A percentile compares a stretch with the other conserved stretches of the same genome.
Evolutionary conservation across 2,888 invertebrate genomes (phyloP).

Genomic region (Aporophyla lueneburgensis): DNA sequence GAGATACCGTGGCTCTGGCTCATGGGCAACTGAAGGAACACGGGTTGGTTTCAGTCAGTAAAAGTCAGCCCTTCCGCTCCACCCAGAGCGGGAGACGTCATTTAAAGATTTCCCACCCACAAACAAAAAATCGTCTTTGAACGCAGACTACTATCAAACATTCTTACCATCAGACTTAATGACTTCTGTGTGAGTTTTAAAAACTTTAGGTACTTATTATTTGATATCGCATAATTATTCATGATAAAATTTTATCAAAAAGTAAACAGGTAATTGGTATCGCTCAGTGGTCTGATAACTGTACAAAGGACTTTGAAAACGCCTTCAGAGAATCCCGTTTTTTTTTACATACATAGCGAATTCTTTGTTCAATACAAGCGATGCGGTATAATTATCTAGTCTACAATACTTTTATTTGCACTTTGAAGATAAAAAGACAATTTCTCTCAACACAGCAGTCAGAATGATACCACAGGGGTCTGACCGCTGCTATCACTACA

Average conservation of each 20-base stretch:
- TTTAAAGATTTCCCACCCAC: no score
- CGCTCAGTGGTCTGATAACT: constrained; percentile 30
- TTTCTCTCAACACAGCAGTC: constrained; percentile 26
- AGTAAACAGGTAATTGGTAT: constrained; percentile 4
- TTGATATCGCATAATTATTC: constrained; percentile 25
- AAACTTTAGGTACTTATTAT: background rate
- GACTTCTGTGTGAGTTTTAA: background rate
- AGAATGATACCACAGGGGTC: constrained; percentile 30
- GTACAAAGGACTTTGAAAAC: background rate
- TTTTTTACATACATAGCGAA: background rate
- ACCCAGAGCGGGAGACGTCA: no score
- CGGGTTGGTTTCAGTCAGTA: no score
- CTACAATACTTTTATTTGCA: constrained; percentile 12
- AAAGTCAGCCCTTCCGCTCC: no score
- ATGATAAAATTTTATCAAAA: constrained; percentile 15
- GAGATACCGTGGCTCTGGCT: no score
- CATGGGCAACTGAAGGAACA: no score
- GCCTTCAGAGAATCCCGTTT: background rate
- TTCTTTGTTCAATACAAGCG: constrained; percentile 15
- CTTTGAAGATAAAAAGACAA: constrained; percentile 29
- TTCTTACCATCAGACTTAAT: background rate
- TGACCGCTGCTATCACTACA: constrained; percentile 42
- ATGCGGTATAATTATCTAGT: constrained; percentile 21
- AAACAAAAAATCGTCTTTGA: background rate
- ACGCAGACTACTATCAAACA: background rate